These are phyloP conservation scores for Daptonema setosum DNA, from an alignment of 2,888 invertebrate species.

Conservation along the genomic window DNA sequence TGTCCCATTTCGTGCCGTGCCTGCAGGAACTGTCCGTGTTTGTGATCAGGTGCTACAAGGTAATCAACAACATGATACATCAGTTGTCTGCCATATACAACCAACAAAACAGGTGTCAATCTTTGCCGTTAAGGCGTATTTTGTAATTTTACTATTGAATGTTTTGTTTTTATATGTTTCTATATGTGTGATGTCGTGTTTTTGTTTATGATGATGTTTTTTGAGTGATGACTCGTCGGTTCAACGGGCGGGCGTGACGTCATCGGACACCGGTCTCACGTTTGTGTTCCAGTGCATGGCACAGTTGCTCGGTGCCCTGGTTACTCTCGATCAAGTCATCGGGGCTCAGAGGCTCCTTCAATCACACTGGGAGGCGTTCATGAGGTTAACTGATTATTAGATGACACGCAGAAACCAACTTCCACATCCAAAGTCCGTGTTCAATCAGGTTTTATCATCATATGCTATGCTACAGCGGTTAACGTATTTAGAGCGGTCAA, in stretches of 20 bases:
- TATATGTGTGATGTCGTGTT: too few species aligned
- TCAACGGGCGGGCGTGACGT: too few species aligned
- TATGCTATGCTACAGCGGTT: neutral
- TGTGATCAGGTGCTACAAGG: conserved; percentile 46
- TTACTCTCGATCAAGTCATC: conserved; percentile 46
- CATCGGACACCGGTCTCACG: neutral
- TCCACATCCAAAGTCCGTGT: too few species aligned
- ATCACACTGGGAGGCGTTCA: conserved; percentile 55
- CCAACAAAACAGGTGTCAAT: too few species aligned
- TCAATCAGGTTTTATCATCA: too few species aligned
- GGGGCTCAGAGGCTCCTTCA: conserved; percentile 38
- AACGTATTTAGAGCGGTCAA: conserved; percentile 33
- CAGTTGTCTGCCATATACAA: conserved; percentile 46
- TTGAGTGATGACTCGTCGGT: too few species aligned
- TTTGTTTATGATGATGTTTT: too few species aligned
- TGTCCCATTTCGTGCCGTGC: conserved; percentile 16
- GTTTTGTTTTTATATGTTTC: too few species aligned
- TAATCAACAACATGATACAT: conserved; percentile 46
- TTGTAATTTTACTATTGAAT: too few species aligned
- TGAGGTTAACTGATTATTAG: conserved; percentile 32
- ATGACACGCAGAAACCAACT: neutral
- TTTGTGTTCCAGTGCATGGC: conserved; percentile 32
- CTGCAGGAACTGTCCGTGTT: conserved; percentile 42
- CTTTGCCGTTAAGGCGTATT: too few species aligned
- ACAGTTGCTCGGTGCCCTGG: conserved; percentile 33